Evolutionary conservation across 2,797 vertebrate species (phyloP).

Genomic region (Phalloptychus januarius): DNA sequence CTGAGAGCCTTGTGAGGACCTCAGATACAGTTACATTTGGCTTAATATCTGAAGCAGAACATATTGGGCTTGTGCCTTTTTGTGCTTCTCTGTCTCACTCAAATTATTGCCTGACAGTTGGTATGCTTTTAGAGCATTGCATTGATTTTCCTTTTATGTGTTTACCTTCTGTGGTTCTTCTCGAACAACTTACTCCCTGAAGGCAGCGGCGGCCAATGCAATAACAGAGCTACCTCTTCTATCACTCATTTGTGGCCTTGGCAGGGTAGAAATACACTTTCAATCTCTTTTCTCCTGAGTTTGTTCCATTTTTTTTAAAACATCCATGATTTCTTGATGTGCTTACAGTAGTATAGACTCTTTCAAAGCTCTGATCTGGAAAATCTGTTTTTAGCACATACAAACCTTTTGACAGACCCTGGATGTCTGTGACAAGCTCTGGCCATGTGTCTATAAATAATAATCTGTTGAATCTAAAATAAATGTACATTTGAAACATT

Average conservation of each 20-base stretch:
- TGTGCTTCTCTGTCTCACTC: constrained; percentile 1
- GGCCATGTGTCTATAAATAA: background rate
- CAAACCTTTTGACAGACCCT: background rate
- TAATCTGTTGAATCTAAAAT: background rate
- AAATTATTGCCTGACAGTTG: constrained; percentile 25
- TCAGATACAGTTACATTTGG: constrained; percentile 72
- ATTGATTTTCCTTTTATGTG: constrained; percentile 3
- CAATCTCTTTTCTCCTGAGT: background rate
- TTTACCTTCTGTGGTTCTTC: constrained; percentile 45
- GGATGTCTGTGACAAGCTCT: background rate
- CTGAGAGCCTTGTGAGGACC: constrained; percentile 50
- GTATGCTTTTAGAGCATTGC: constrained; percentile 23
- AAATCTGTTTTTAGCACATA: background rate
- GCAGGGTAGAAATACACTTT: constrained; percentile 51
- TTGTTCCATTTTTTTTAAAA: constrained; percentile 1
- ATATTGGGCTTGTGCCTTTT: background rate
- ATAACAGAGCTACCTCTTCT: constrained; percentile 70
- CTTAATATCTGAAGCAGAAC: constrained; percentile 42
- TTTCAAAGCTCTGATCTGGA: background rate
- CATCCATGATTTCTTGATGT: constrained; percentile 1
- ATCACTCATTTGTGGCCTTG: constrained; percentile 57
- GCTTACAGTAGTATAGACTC: background rate
- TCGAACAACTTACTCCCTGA: constrained; percentile 51
- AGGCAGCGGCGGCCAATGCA: constrained; percentile 62
- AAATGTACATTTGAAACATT: background rate